These are phyloP conservation scores for Philopedon plagiatum DNA, from an alignment of 2,888 invertebrate genomes.

Conservation along the genomic window DNA sequence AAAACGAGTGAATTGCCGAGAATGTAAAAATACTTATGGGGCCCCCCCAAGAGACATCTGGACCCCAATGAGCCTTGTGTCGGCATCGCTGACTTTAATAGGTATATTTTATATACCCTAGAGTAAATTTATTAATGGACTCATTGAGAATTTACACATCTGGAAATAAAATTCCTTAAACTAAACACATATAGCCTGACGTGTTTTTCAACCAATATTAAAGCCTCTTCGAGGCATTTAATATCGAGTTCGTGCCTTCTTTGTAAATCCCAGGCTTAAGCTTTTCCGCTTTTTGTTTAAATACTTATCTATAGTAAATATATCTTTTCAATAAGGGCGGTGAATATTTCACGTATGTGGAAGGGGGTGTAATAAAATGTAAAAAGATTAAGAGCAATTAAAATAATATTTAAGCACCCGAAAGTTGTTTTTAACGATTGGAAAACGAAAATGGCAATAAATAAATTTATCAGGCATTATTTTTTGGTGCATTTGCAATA, in stretches of 20 bases:
- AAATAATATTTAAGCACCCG: too few relatives aligned
- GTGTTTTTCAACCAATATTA: conserved; percentile 9
- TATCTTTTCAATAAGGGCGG: conserved; percentile 5
- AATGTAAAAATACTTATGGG: too few relatives aligned
- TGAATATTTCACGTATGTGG: too few relatives aligned
- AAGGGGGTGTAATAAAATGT: too few relatives aligned
- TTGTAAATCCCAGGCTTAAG: conserved; percentile 22
- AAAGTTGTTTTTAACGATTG: too few relatives aligned
- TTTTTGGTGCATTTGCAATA: too few relatives aligned
- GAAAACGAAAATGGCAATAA: too few relatives aligned
- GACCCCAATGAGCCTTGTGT: background rate
- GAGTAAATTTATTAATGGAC: conserved; percentile 2
- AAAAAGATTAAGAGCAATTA: too few relatives aligned
- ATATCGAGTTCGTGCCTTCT: conserved; percentile 24
- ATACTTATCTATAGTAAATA: background rate
- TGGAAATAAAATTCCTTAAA: conserved; percentile 1
- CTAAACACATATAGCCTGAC: conserved; percentile 5
- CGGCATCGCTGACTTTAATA: too few relatives aligned
- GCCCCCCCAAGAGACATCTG: too few relatives aligned
- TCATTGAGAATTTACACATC: conserved; percentile 12
- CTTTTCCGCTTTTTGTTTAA: conserved; percentile 37
- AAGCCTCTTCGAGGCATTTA: conserved; percentile 1
- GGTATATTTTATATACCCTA: background rate
- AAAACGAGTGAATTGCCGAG: too few relatives aligned
- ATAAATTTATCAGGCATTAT: too few relatives aligned